phyloP scores from a whole-genome alignment of 2,113 vertebrate species.

The Dicerorhinus sumatrensis region DNA sequence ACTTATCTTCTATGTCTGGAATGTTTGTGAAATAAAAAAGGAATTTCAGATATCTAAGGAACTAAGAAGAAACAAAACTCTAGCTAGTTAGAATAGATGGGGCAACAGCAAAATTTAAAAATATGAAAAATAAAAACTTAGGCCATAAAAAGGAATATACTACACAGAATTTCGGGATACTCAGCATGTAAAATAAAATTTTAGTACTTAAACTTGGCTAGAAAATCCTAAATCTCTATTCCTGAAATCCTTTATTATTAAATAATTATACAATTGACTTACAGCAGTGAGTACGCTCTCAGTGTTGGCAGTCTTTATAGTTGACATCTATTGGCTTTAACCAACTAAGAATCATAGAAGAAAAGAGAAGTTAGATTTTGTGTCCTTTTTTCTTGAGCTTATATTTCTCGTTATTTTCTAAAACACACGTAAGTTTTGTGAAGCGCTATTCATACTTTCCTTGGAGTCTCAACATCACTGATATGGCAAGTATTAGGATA shows the following conservation, averaged over 20 bases:
- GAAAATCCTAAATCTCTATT: background rate
- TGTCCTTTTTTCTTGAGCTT: background rate
- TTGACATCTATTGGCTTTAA: background rate
- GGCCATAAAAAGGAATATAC: background rate
- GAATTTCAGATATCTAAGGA: background rate
- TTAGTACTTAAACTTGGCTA: background rate
- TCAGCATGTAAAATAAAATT: background rate
- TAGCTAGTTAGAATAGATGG: background rate
- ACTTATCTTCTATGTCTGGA: background rate
- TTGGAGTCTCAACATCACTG: background rate
- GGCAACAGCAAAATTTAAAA: background rate
- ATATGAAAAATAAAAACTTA: background rate
- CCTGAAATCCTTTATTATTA: background rate
- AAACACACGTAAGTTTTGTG: background rate
- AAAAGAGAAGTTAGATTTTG: background rate
- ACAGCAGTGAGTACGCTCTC: background rate
- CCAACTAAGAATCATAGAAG: background rate
- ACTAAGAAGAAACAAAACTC: background rate
- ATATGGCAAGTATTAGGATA: background rate
- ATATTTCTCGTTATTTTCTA: slow-evolving; percentile 10
- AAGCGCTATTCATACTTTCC: background rate
- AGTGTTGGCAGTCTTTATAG: no score
- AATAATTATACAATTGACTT: background rate
- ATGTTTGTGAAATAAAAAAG: background rate
- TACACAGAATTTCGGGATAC: background rate